Conservation (phyloP, 2,888 invertebrate genomes). For the Antheraea assamensis region DNA sequence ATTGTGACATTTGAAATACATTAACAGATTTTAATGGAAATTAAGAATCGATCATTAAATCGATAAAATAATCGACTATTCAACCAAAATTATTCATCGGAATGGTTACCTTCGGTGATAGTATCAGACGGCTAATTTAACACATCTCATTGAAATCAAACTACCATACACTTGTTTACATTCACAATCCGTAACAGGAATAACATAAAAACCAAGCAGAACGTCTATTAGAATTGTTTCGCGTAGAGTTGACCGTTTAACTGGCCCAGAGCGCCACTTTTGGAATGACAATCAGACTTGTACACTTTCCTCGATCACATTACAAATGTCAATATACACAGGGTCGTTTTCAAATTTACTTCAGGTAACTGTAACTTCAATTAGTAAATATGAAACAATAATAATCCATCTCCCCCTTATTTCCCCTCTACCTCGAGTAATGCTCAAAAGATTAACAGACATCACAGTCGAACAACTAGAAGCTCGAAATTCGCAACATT, state of each 20-base stretch:
- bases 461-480: too few species aligned
- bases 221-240: neutral
- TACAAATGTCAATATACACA: neutral
- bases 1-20: neutral
- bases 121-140: neutral
- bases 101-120: neutral
- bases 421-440: too few species aligned
- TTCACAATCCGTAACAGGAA: neutral
- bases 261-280: constrained; percentile 40
- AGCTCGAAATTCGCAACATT: neutral
- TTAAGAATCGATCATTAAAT: neutral
- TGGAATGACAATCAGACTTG: constrained; percentile 75
- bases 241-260: constrained; percentile 20
- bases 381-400: too few species aligned
- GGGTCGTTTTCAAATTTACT: neutral
- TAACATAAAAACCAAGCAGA: neutral
- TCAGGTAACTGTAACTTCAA: neutral
- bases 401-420: too few species aligned
- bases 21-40: neutral
- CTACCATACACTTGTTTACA: neutral
- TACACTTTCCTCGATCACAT: constrained; percentile 40
- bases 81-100: neutral
- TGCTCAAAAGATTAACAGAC: too few species aligned
- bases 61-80: neutral
- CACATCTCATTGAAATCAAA: neutral